Evolutionary conservation across 2,113 vertebrate genomes (phyloP).

Genomic region (Muscicapa adusta): DNA sequence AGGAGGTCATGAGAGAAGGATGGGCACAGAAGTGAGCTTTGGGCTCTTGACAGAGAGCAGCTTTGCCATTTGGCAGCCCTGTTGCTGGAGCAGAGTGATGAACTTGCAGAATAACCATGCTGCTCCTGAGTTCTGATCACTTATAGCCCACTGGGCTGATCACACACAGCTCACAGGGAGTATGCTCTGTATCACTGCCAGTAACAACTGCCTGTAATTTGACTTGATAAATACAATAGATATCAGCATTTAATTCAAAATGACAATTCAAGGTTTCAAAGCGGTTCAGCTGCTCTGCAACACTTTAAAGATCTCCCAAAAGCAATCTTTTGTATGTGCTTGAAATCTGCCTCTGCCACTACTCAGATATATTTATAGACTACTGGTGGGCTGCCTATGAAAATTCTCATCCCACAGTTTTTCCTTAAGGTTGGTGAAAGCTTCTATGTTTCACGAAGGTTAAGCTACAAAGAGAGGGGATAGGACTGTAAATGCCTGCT

Average conservation of each 20-base stretch:
- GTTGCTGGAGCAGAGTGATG: background rate
- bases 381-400: constrained; percentile 56
- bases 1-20: background rate
- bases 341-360: constrained; percentile 57
- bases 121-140: background rate
- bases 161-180: background rate
- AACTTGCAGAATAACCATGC: background rate
- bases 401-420: constrained; percentile 52
- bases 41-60: background rate
- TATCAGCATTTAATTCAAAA: constrained; percentile 10
- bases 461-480: constrained; percentile 27
- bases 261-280: constrained; percentile 28
- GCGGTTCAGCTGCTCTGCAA: background rate
- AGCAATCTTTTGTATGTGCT: constrained; percentile 26
- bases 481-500: constrained; percentile 9
- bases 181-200: background rate
- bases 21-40: background rate
- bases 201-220: constrained; percentile 3
- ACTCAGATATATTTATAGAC: constrained; percentile 57
- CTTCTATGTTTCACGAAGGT: constrained; percentile 27
- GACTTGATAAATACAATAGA: background rate
- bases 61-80: background rate
- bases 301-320: constrained; percentile 19
- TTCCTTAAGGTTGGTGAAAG: constrained; percentile 33
- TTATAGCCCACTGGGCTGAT: background rate